Conservation (phyloP, 2,113 vertebrate genomes). For the Speoplatyrhinus poulsoni region DNA sequence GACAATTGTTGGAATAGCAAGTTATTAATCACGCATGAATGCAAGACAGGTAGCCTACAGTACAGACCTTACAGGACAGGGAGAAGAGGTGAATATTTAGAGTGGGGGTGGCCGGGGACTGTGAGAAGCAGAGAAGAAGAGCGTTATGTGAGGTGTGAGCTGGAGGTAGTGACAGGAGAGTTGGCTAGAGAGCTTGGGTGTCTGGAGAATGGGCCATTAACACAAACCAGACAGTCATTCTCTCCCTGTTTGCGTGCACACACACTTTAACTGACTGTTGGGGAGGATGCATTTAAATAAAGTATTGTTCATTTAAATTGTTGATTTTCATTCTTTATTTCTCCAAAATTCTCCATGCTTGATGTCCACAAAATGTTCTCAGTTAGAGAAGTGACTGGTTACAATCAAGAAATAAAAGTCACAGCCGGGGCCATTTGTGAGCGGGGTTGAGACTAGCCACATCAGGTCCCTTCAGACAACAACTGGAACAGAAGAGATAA, state of each 20-base stretch:
- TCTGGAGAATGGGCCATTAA: slow-evolving; percentile 20
- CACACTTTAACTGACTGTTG: not conserved
- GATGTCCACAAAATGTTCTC: too few species aligned
- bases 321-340: not conserved
- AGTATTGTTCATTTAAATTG: not conserved
- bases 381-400: too few species aligned
- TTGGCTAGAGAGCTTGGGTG: slow-evolving; percentile 37
- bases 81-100: not conserved
- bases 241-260: not conserved
- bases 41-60: too few species aligned
- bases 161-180: not conserved
- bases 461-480: not conserved
- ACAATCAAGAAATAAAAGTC: too few species aligned
- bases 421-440: too few species aligned
- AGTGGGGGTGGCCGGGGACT: not conserved
- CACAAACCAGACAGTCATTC: not conserved
- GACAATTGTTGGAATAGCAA: too few species aligned
- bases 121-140: not conserved
- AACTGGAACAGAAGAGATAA: not conserved
- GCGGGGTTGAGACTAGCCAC: too few species aligned
- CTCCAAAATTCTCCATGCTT: not conserved
- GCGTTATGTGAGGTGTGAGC: not conserved
- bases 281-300: too few species aligned
- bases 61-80: not conserved
- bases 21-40: too few species aligned